A percentile compares a stretch with the other conserved stretches of the same genome.
Conservation (phyloP, 37 sponge, comb jelly and placozoan genomes). For the Chondrosia reniformis region DNA sequence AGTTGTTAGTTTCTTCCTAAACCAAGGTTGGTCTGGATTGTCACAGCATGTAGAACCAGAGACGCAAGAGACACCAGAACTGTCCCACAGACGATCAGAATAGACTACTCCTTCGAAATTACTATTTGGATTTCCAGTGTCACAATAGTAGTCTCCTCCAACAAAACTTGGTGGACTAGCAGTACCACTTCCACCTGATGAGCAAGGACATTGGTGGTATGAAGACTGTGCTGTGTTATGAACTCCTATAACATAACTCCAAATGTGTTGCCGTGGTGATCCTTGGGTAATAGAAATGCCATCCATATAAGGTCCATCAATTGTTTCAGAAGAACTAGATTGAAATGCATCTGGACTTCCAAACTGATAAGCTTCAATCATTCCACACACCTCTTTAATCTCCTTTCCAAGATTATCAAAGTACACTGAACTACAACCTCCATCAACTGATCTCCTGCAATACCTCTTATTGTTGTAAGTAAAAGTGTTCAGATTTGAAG, state of each 20-base stretch:
- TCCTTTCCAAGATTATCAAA: neutral
- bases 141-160: too few relatives aligned
- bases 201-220: too few relatives aligned
- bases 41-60: too few relatives aligned
- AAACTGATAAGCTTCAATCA: neutral
- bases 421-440: neutral
- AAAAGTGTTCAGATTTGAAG: neutral
- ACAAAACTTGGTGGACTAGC: too few relatives aligned
- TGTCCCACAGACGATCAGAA: too few relatives aligned
- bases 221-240: too few relatives aligned
- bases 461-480: neutral
- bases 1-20: neutral
- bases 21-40: slow-evolving; percentile 6
- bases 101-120: too few relatives aligned
- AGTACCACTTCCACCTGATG: too few relatives aligned
- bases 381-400: neutral
- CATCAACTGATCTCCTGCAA: neutral
- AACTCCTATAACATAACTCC: neutral
- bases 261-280: neutral
- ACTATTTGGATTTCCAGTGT: too few relatives aligned
- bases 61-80: too few relatives aligned
- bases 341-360: neutral
- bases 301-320: neutral
- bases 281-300: slow-evolving; percentile 1
- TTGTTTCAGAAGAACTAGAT: neutral